Conservation (phyloP, 2,888 invertebrate genomes). For the Amblyjoppa proteus region DNA sequence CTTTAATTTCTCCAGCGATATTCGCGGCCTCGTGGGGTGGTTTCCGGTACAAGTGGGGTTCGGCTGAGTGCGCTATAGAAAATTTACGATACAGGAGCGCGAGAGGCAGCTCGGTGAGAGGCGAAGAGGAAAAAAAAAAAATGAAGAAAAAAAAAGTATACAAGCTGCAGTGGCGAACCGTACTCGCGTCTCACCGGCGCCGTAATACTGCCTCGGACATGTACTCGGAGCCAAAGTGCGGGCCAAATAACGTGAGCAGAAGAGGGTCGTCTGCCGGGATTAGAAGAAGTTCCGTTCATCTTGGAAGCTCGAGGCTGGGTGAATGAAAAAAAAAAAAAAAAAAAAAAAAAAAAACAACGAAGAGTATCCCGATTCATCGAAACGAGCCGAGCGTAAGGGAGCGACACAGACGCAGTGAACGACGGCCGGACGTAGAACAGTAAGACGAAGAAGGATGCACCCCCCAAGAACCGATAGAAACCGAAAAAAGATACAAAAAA, state of each 20-base stretch:
- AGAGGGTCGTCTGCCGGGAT: slow-evolving; percentile 66
- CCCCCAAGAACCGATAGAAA: slow-evolving; percentile 16
- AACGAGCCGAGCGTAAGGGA: slow-evolving; percentile 56
- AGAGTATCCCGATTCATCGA: slow-evolving; percentile 65
- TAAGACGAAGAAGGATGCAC: slow-evolving; percentile 7
- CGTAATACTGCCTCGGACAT: slow-evolving; percentile 38
- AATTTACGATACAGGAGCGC: slow-evolving; percentile 17
- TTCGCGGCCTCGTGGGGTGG: slow-evolving; percentile 25
- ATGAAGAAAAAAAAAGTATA: slow-evolving; percentile 27
- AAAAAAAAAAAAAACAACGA: background rate
- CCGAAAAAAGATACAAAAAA: slow-evolving; percentile 15
- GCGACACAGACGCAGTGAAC: slow-evolving; percentile 60
- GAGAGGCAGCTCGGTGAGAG: background rate
- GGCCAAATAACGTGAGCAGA: slow-evolving; percentile 58
- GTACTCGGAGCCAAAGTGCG: slow-evolving; percentile 19
- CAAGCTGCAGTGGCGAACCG: slow-evolving; percentile 29
- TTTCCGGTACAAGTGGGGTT: slow-evolving; percentile 16
- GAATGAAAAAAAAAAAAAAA: slow-evolving; percentile 1
- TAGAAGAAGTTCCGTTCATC: slow-evolving; percentile 69
- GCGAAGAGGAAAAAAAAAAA: background rate
- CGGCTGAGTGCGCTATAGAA: slow-evolving; percentile 12
- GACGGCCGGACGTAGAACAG: background rate
- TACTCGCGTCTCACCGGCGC: slow-evolving; percentile 46
- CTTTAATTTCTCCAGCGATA: slow-evolving; percentile 64
- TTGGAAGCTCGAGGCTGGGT: slow-evolving; percentile 48